Evolutionary conservation across 2,113 vertebrate species (phyloP).

Genomic region (Bolborhynchus lineola): DNA sequence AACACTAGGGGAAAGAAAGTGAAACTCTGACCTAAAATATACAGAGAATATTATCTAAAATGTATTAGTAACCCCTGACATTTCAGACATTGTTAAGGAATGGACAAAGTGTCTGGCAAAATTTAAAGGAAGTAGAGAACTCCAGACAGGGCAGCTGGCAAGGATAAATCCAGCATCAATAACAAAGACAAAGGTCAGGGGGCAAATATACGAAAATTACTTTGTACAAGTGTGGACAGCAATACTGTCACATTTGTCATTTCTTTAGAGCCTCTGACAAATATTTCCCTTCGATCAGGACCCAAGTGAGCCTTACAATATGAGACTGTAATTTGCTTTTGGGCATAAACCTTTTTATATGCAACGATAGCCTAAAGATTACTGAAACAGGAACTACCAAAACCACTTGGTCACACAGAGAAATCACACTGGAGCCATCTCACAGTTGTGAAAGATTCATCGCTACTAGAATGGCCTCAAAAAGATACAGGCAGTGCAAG

Average conservation of each 20-base stretch:
- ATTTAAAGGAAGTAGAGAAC: background rate
- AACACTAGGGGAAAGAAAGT: background rate
- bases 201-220: slow-evolving; percentile 5
- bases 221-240: background rate
- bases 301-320: background rate
- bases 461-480: background rate
- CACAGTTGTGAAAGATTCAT: background rate
- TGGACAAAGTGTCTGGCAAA: background rate
- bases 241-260: background rate
- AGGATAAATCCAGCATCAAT: background rate
- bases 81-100: background rate
- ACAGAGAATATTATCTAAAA: background rate
- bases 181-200: background rate
- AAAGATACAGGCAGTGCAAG: accelerated
- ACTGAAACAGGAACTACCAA: background rate
- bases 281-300: background rate
- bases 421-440: background rate
- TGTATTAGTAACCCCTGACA: background rate
- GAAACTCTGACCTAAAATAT: background rate
- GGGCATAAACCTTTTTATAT: background rate
- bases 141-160: background rate
- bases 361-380: background rate
- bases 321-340: background rate
- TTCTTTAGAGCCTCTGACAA: background rate
- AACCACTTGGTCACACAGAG: background rate